Percentiles rank a stretch among this genome's conserved stretches.
Conservation (phyloP, 2,888 invertebrate species). For the Lasioglossum calceatum region DNA sequence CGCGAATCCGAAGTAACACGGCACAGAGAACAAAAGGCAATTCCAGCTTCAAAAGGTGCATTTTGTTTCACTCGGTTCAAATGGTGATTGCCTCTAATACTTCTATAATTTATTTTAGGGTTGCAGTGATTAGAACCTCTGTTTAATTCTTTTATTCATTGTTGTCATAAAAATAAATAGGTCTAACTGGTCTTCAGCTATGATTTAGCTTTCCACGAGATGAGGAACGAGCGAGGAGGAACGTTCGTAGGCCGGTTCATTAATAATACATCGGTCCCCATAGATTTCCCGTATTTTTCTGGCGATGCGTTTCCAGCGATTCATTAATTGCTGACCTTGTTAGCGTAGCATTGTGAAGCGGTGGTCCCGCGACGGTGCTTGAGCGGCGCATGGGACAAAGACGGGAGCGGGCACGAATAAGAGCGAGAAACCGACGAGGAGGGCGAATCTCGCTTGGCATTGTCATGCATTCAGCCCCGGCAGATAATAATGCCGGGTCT, state of each 20-base stretch:
- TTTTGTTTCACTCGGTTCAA: neutral
- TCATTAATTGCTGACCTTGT: conserved; percentile 81
- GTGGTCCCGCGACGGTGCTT: conserved; percentile 74
- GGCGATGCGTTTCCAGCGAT: conserved; percentile 70
- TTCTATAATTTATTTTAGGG: neutral
- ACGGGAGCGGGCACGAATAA: conserved; percentile 43
- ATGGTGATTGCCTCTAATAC: neutral
- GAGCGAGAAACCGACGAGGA: conserved; percentile 54
- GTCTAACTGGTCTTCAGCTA: neutral
- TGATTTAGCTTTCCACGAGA: neutral
- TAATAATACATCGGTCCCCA: conserved; percentile 69
- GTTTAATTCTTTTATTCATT: no score
- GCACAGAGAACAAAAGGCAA: neutral
- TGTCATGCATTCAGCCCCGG: conserved; percentile 75
- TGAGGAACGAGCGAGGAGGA: neutral
- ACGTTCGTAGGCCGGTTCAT: conserved; percentile 42
- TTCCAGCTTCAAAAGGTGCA: neutral
- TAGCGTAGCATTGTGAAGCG: conserved; percentile 77
- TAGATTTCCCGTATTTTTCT: conserved; percentile 70
- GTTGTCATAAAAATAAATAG: no score
- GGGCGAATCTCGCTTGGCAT: conserved; percentile 71
- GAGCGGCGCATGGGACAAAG: conserved; percentile 66
- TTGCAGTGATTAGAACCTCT: no score
- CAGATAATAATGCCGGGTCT: conserved; percentile 76
- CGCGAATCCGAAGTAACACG: neutral